Evolutionary conservation across 2,113 vertebrate species (phyloP).

Genomic region (Talpa occidentalis): DNA sequence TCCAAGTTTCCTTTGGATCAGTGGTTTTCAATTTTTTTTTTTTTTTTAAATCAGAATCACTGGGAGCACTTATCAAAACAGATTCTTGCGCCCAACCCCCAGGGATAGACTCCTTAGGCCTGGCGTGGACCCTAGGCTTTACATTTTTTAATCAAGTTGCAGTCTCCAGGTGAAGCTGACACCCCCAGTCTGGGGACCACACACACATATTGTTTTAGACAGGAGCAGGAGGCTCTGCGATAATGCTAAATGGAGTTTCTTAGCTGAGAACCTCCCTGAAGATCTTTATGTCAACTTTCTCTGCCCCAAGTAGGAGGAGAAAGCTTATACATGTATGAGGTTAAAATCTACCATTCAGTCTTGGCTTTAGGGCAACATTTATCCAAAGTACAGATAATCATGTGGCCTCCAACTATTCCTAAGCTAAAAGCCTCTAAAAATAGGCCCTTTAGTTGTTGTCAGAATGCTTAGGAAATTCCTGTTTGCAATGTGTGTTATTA

Average conservation of each 20-base stretch:
- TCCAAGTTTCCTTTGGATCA: background rate
- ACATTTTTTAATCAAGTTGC: background rate
- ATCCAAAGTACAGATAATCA: background rate
- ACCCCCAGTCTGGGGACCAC: background rate
- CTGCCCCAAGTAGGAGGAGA: background rate
- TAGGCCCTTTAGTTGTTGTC: background rate
- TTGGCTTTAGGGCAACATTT: background rate
- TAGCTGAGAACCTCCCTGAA: background rate
- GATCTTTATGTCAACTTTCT: background rate
- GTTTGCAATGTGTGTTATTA: background rate
- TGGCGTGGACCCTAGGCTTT: background rate
- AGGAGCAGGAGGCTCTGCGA: background rate
- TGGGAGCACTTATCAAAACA: background rate
- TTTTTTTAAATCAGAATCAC: background rate
- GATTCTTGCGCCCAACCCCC: rapidly evolving
- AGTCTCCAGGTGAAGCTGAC: background rate
- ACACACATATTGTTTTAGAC: background rate
- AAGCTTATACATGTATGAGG: background rate
- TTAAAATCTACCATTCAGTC: background rate
- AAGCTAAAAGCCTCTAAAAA: background rate
- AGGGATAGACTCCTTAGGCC: background rate
- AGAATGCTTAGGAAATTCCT: conserved; percentile 41
- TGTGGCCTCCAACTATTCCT: background rate
- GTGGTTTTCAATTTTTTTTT: background rate
- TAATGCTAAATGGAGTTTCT: background rate